Evolutionary conservation across 1,140 invertebrate genomes (phyloP).

Genomic region (Leptinotarsa lineolata): DNA sequence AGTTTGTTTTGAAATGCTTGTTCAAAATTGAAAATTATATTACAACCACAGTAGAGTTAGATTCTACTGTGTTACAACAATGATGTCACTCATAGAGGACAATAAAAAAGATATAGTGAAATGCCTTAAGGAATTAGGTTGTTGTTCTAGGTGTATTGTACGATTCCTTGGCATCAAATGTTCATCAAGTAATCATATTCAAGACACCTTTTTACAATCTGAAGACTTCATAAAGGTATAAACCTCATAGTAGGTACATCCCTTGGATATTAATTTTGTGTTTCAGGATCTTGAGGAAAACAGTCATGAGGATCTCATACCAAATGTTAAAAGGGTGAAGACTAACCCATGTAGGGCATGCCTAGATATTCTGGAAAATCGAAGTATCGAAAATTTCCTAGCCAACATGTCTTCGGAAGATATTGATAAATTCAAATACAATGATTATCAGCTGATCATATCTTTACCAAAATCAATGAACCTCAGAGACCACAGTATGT

Average conservation of each 20-base stretch:
- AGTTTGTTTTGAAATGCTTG: too few species aligned
- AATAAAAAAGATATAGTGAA: slow-evolving; percentile 5
- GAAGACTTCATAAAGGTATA: neutral
- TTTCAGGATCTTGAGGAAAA: neutral
- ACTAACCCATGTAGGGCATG: slow-evolving; percentile 62
- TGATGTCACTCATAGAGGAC: neutral
- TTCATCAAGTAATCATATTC: neutral
- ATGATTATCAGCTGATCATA: slow-evolving; percentile 55
- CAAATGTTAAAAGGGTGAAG: slow-evolving; percentile 44
- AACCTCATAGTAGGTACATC: neutral
- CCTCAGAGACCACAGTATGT: slow-evolving; percentile 57
- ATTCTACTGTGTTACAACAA: neutral
- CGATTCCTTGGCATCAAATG: slow-evolving; percentile 25
- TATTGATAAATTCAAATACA: slow-evolving; percentile 55
- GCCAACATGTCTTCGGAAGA: slow-evolving; percentile 54
- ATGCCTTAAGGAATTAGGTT: slow-evolving; percentile 29
- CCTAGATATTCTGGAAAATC: slow-evolving; percentile 66
- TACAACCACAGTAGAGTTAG: too few species aligned
- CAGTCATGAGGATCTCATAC: neutral
- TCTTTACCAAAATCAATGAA: slow-evolving; percentile 56
- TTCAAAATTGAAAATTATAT: too few species aligned
- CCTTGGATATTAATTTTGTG: neutral
- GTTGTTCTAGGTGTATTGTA: slow-evolving; percentile 35
- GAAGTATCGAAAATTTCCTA: slow-evolving; percentile 56
- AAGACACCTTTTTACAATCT: neutral